phyloP scores from a whole-genome alignment of 2,113 vertebrate species.

The Psilopsiagon aurifrons region DNA sequence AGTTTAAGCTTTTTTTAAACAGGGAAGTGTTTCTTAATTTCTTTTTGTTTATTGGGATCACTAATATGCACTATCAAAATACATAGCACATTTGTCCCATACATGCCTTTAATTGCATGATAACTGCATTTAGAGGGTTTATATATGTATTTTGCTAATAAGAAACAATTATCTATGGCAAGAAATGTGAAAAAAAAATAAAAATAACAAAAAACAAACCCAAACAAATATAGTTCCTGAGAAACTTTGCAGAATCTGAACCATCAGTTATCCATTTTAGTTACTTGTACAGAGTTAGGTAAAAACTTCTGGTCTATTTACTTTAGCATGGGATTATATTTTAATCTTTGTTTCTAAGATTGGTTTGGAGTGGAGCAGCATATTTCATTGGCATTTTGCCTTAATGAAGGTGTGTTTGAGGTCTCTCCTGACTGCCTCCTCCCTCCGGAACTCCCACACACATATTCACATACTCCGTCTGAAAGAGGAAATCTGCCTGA shows the following conservation, averaged over 20 bases:
- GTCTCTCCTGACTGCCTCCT: not conserved
- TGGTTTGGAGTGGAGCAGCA: not conserved
- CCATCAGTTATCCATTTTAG: not conserved
- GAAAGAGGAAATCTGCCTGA: not conserved
- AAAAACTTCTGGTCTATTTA: not conserved
- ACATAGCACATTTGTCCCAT: not conserved
- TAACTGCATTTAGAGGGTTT: not conserved
- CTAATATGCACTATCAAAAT: not conserved
- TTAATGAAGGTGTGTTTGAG: not conserved
- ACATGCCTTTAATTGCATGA: not conserved
- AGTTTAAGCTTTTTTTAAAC: not conserved
- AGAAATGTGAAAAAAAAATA: not conserved
- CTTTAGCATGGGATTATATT: not conserved
- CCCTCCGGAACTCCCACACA: not conserved
- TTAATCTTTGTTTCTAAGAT: not conserved
- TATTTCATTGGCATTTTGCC: not conserved
- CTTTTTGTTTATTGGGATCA: not conserved
- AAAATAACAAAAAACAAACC: accelerated
- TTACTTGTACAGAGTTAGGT: not conserved
- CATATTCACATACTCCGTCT: not conserved
- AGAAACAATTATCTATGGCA: not conserved
- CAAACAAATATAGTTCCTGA: not conserved
- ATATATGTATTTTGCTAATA: not conserved
- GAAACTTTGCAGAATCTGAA: not conserved
- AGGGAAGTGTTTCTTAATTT: not conserved